phyloP scores from a whole-genome alignment of 1,140 invertebrate genomes.

The Trigoniulus corallinus region DNA sequence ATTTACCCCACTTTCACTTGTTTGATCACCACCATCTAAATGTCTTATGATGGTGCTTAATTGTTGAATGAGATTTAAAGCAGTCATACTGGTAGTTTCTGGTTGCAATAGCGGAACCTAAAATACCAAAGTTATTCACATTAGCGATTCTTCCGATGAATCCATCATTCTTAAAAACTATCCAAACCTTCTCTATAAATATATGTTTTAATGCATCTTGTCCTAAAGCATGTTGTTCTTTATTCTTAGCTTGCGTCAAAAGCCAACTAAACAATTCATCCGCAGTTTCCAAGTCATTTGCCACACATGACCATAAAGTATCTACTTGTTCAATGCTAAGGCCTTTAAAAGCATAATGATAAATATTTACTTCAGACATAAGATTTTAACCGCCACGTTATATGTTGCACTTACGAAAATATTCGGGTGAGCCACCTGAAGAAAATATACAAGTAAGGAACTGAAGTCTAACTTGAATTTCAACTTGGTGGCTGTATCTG shows the following conservation, averaged over 20 bases:
- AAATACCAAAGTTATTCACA: slow-evolving; percentile 4
- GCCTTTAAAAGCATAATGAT: slow-evolving; percentile 29
- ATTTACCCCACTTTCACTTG: slow-evolving; percentile 27
- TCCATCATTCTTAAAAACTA: neutral
- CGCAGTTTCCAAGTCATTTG: slow-evolving; percentile 58
- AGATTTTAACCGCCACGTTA: slow-evolving; percentile 7
- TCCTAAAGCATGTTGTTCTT: slow-evolving; percentile 77
- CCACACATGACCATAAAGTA: slow-evolving; percentile 74
- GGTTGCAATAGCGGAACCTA: slow-evolving; percentile 64
- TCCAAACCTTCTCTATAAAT: slow-evolving; percentile 55
- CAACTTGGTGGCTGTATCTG: slow-evolving; percentile 65
- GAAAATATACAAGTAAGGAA: slow-evolving; percentile 86
- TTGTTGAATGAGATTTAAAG: slow-evolving; percentile 75
- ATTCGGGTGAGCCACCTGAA: slow-evolving; percentile 69
- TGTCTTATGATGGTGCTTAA: slow-evolving; percentile 42
- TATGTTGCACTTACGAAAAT: slow-evolving; percentile 39
- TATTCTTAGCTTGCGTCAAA: slow-evolving; percentile 64
- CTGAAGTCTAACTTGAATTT: slow-evolving; percentile 74
- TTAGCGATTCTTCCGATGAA: neutral
- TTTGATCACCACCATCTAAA: slow-evolving; percentile 17
- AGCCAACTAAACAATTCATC: slow-evolving; percentile 88
- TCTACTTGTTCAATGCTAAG: slow-evolving; percentile 77
- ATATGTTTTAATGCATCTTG: slow-evolving; percentile 70
- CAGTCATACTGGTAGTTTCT: slow-evolving; percentile 79
- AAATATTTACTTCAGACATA: slow-evolving; percentile 5